A percentile compares a stretch with the other conserved stretches of the same genome.
Conservation (phyloP, 2,888 invertebrate species). For the Torymus texanus region DNA sequence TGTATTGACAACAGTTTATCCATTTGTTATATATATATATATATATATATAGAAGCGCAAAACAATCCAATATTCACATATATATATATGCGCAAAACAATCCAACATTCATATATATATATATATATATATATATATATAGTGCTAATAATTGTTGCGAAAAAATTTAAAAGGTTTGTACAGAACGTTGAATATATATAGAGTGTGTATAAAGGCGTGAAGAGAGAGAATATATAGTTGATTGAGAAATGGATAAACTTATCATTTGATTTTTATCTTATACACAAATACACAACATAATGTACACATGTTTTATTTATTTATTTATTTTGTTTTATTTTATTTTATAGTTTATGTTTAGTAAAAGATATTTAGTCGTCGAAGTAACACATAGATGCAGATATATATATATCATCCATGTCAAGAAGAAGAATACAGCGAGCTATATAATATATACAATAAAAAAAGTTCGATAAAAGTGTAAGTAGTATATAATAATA, state of each 20-base stretch:
- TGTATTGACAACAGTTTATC: constrained; percentile 25
- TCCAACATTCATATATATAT: neutral
- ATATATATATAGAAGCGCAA: too few relatives aligned
- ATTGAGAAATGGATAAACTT: too few relatives aligned
- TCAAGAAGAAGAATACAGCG: constrained; percentile 12
- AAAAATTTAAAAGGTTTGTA: too few relatives aligned
- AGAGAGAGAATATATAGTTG: too few relatives aligned
- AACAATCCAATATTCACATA: neutral
- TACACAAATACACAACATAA: constrained; percentile 16
- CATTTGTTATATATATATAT: constrained; percentile 11
- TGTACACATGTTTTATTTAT: too few relatives aligned
- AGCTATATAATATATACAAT: neutral
- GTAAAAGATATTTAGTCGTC: constrained; percentile 2
- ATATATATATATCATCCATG: constrained; percentile 10
- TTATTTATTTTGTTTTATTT: neutral
- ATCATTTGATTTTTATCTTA: neutral
- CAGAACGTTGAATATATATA: too few relatives aligned
- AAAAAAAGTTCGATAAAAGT: too few relatives aligned
- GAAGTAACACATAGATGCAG: constrained; percentile 18
- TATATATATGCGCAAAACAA: too few relatives aligned
- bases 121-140: too few relatives aligned
- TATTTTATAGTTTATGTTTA: constrained; percentile 7
- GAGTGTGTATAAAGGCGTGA: too few relatives aligned
- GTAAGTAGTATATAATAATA: too few relatives aligned
- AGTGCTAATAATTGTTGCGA: too few relatives aligned